Base-by-base conservation (phyloP, 2,888 invertebrate genomes). In the Strigamia transsilvanica region DNA sequence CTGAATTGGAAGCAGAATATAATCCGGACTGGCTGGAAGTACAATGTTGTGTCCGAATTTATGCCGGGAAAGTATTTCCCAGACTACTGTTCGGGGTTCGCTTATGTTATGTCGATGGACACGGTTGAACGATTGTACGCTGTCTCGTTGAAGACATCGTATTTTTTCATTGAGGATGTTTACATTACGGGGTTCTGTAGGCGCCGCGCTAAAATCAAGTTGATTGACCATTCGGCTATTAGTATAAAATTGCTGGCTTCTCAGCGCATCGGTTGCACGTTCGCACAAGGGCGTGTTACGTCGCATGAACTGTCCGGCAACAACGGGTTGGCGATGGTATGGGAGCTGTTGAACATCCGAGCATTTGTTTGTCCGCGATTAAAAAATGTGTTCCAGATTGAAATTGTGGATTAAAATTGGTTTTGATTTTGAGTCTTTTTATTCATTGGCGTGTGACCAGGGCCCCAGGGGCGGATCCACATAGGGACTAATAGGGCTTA, bases 121-220 rank as follows among this genome's bases (percentile, higher is more conserved):
- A 84, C 83, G 4, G 84, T 84, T 10, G 51, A 83, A 13, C 56
- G 82, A 32, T 82, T 85, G 18, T 83, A 85, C n/a, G 79, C 84
- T 13, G 85, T 85, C 1, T 81, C 85, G 15, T 10, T 82, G 38
- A 56, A 56, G 23, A 85, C 85, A 7, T 85, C 85, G 12, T 83
- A 85, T 77, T 85, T 86, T 46, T 85, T 85, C 81, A 85, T 86
- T n/a, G 86, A 86, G 83, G 86, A 86, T 77, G 85, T 85, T 9
- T 85, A 84, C 80, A 80, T 86, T 18, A 86, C 86, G 0, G 86
- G 86, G 15, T 85, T 86, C 82, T 85, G 85, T 82, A 84, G 85
- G 13, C 83, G 84, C 15, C 85, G 85, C 80, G 84, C 85, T 12
- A 84, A 84, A 6, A 38, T 85, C 10, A 41, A 66, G 38, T 79